Percentiles rank a stretch among this genome's conserved stretches.
These are phyloP conservation scores for Thunnus albacares DNA, from an alignment of 2,797 vertebrate species.

Conservation along the genomic window DNA sequence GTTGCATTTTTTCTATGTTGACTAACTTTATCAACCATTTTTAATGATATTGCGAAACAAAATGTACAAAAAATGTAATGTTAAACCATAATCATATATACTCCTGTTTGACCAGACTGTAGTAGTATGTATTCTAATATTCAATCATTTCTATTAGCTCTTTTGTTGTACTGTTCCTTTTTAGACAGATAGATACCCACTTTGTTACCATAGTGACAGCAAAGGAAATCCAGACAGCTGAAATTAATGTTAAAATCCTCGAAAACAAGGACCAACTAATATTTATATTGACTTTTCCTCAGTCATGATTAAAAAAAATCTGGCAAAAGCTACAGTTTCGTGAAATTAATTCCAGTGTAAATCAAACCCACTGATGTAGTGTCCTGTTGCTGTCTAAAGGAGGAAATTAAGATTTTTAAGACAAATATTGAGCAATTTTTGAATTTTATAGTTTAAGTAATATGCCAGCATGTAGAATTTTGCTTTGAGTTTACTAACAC, in stretches of 20 bases:
- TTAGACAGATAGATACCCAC: no score
- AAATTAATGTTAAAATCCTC: slow-evolving; percentile 34
- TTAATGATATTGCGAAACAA: no score
- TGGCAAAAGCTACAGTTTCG: no score
- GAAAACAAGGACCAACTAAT: background rate
- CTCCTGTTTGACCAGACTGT: slow-evolving; percentile 11
- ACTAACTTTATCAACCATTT: no score
- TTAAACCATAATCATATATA: no score
- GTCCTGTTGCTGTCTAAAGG: background rate
- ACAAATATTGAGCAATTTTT: background rate
- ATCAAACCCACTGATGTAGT: slow-evolving; percentile 13
- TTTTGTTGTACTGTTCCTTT: no score
- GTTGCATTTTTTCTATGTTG: background rate
- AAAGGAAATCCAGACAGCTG: slow-evolving; percentile 58
- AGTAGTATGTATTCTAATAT: background rate
- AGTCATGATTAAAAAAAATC: background rate
- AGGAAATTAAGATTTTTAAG: background rate
- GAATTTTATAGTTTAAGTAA: no score
- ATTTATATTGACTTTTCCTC: slow-evolving; percentile 13
- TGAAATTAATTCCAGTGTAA: background rate
- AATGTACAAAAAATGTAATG: no score
- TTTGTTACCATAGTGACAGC: slow-evolving; percentile 67
- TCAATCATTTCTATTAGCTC: slow-evolving; percentile 47
- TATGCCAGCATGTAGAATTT: background rate
- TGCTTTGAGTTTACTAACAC: background rate